Percentiles rank a stretch among this genome's conserved stretches.
Evolutionary conservation across 1,140 invertebrate genomes (phyloP).

Genomic region (Drosophila nannoptera): DNA sequence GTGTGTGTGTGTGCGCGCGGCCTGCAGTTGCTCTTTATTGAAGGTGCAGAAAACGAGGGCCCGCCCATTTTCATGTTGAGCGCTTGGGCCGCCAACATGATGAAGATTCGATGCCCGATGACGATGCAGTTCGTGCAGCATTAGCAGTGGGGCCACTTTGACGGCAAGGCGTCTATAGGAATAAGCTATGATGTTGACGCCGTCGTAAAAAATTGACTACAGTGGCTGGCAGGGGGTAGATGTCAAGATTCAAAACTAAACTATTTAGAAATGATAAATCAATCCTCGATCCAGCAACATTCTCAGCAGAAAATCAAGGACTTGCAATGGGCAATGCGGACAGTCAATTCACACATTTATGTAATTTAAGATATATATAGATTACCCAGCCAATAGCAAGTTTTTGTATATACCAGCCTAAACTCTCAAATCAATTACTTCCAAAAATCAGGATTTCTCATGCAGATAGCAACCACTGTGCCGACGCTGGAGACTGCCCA

Average conservation of each 20-base stretch:
- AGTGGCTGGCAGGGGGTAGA: conserved; percentile 15
- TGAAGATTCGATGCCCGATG: conserved; percentile 62
- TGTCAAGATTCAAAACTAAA: no score
- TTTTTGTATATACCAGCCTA: no score
- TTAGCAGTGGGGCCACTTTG: conserved; percentile 33
- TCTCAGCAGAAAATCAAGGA: no score
- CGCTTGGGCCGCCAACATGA: conserved; percentile 60
- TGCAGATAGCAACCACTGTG: conserved; percentile 31
- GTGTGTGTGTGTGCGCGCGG: conserved; percentile 15
- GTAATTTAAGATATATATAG: no score
- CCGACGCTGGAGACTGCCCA: conserved; percentile 31
- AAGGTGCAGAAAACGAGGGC: conserved; percentile 75
- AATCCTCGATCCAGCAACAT: no score
- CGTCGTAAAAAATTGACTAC: conserved; percentile 41
- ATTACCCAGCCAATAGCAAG: no score
- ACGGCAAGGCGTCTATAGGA: conserved; percentile 72
- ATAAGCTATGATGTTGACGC: conserved; percentile 69
- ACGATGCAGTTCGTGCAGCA: conserved; percentile 57
- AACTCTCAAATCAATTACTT: not conserved
- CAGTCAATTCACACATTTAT: no score
- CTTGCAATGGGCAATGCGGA: no score
- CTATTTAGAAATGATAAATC: no score
- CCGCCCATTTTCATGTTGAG: conserved; percentile 71
- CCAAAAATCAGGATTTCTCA: not conserved
- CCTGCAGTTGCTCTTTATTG: conserved; percentile 48